A percentile compares a stretch with the other conserved stretches of the same genome.
These are phyloP conservation scores for Rhabdomys dilectus DNA, from an alignment of 2,113 vertebrate genomes.

Conservation along the genomic window DNA sequence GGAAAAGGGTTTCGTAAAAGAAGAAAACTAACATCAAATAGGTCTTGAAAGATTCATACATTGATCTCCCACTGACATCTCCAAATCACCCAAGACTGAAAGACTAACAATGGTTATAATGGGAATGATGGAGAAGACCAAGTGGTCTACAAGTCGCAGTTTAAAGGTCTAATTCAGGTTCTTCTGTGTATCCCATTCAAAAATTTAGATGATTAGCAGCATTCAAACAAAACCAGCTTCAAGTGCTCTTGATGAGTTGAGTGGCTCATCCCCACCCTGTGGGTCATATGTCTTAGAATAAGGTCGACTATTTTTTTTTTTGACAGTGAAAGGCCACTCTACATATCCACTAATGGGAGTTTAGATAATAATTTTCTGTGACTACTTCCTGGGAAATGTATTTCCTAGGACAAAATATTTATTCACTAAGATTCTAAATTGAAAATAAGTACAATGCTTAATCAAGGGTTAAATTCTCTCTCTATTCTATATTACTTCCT, in stretches of 20 bases:
- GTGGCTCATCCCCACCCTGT: neutral
- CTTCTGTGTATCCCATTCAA: conserved; percentile 51
- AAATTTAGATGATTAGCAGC: conserved; percentile 52
- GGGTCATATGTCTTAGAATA: neutral
- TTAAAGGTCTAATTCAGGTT: conserved; percentile 29
- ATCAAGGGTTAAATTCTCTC: neutral
- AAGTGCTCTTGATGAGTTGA: neutral
- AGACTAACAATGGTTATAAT: conserved; percentile 44
- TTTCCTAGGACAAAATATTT: neutral
- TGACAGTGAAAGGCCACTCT: neutral
- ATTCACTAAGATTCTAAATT: conserved; percentile 7
- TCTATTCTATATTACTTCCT: neutral
- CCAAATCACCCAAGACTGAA: conserved; percentile 38
- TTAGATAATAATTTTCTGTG: neutral
- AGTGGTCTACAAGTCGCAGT: neutral
- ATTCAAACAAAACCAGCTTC: neutral
- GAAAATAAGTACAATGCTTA: neutral
- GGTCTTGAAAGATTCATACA: conserved; percentile 26
- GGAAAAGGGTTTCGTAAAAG: conserved; percentile 46
- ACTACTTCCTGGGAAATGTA: neutral
- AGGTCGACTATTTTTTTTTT: too few species aligned
- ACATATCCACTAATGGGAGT: neutral
- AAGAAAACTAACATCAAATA: conserved; percentile 1
- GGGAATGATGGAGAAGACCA: conserved; percentile 53
- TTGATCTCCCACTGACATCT: conserved; percentile 35